A percentile compares a stretch with the other conserved stretches of the same genome.
These are phyloP conservation scores for Lithosia quadra DNA, from an alignment of 2,888 invertebrate species.

Conservation along the genomic window DNA sequence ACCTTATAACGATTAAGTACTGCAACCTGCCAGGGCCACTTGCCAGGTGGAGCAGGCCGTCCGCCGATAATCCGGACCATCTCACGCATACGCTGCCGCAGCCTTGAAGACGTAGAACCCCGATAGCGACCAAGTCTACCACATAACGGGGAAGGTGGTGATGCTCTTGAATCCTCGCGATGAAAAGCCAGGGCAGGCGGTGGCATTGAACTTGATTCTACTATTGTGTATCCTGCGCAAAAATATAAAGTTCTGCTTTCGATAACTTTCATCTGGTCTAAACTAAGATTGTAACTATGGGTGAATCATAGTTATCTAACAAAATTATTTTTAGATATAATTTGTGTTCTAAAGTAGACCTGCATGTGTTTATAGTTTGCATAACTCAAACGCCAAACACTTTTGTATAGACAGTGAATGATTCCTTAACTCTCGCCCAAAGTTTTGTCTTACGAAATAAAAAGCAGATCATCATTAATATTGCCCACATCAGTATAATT, in stretches of 20 bases:
- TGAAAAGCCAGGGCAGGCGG: conserved; percentile 70
- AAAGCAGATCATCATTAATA: conserved; percentile 6
- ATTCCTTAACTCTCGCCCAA: conserved; percentile 5
- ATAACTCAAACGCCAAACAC: conserved; percentile 1
- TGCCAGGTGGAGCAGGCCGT: conserved; percentile 91
- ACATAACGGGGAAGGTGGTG: conserved; percentile 60
- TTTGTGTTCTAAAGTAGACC: neutral
- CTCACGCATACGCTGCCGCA: conserved; percentile 77
- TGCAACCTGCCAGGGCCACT: conserved; percentile 98
- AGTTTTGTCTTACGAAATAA: neutral
- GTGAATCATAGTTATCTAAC: neutral
- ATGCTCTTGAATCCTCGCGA: conserved; percentile 63
- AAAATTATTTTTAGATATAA: conserved; percentile 5
- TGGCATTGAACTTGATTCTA: conserved; percentile 67
- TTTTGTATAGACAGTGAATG: neutral
- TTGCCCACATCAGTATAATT: neutral
- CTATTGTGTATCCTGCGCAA: conserved; percentile 70
- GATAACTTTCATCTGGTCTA: neutral
- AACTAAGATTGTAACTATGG: neutral
- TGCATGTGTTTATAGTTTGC: neutral
- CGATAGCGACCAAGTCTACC: conserved; percentile 72
- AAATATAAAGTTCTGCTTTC: neutral
- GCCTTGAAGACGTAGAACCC: conserved; percentile 62
- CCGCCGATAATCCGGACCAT: conserved; percentile 96
- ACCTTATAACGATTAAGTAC: conserved; percentile 94